Evolutionary conservation across 2,888 invertebrate genomes (phyloP), one percentile per base, ranked within the genome.

Genomic region (Caradrina clavipalpis): DNA sequence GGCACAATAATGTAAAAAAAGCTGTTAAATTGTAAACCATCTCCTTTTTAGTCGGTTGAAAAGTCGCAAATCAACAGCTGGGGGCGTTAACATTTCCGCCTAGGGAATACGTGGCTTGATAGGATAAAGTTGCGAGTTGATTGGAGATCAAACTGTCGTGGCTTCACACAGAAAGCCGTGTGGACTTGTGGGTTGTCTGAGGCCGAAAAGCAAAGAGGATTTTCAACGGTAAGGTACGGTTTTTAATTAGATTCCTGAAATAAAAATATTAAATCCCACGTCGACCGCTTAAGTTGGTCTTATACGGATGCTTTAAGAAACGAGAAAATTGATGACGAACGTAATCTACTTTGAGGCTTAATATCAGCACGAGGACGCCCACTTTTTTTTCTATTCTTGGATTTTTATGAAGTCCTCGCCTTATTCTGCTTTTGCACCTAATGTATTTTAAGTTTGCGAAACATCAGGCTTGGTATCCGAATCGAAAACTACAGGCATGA

Each of bases 111-210:
- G 47, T 54, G 53, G 75, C n/a, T 53, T 31, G n/a, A 51, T 76
- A 69, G 59, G 31, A 60, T 47, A 57, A 65, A 54, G 51, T 54
- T 22, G 21, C 55, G 13, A 73, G 49, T 55, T 53, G 75, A 74
- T 49, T 50, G 54, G 49, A 69, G 57, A 61, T 72, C 56, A 69
- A 69, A 62, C 56, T 76, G 73, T 73, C 60, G 54, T 35, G 26
- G 49, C 35, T 50, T 55, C 22, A 15, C 45, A 39, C 64, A 45
- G 22, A 55, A 45, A 75, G 76, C 75, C 21, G 51, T 17, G 31
- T 31, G 19, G 49, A 42, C 35, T 35, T 49, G 42, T 31, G 6
- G 13, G 19, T 21, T 50, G 31, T 45, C 67, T 54, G 17, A 45
- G 6, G 13, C 3, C 17, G 15, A 51, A 45, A 13, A 45, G 47